phyloP scores from a whole-genome alignment of 2,113 vertebrate species.

The Clarias gariepinus region DNA sequence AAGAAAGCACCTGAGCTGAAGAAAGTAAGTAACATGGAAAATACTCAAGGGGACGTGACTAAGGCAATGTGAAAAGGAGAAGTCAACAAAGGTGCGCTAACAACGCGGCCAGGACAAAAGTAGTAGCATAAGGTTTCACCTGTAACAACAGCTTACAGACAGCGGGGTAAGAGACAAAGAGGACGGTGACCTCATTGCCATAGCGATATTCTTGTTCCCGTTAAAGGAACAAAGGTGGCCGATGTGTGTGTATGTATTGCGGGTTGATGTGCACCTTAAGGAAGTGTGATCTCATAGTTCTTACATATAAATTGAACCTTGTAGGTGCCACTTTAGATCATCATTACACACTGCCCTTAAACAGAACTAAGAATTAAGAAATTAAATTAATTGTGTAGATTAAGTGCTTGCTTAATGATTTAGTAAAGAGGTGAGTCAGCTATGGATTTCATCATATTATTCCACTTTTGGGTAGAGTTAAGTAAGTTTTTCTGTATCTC shows the following conservation, averaged over 20 bases:
- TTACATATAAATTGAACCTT: background rate
- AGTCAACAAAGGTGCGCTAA: background rate
- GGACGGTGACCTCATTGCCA: slow-evolving; percentile 44
- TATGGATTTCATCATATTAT: background rate
- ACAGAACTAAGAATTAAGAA: background rate
- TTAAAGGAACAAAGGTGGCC: slow-evolving; percentile 62
- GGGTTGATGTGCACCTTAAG: slow-evolving; percentile 35
- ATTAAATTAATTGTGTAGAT: background rate
- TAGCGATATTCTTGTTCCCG: slow-evolving; percentile 68
- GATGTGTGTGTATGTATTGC: slow-evolving; percentile 29
- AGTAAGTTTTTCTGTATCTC: background rate
- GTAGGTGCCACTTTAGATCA: background rate
- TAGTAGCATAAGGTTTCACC: slow-evolving; percentile 34
- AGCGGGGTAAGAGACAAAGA: slow-evolving; percentile 48
- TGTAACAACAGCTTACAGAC: slow-evolving; percentile 53
- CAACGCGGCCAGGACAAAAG: background rate
- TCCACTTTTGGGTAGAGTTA: no score
- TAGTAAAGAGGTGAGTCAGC: background rate
- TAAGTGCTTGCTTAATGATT: background rate
- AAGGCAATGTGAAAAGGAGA: background rate
- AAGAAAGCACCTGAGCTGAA: background rate
- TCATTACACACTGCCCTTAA: background rate
- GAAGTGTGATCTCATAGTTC: slow-evolving; percentile 32
- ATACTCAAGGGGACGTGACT: background rate
- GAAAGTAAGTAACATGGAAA: background rate